Percentiles rank a stretch among this genome's conserved stretches.
Conservation (phyloP, 2,888 invertebrate genomes). For the Ochropleura leucogaster region DNA sequence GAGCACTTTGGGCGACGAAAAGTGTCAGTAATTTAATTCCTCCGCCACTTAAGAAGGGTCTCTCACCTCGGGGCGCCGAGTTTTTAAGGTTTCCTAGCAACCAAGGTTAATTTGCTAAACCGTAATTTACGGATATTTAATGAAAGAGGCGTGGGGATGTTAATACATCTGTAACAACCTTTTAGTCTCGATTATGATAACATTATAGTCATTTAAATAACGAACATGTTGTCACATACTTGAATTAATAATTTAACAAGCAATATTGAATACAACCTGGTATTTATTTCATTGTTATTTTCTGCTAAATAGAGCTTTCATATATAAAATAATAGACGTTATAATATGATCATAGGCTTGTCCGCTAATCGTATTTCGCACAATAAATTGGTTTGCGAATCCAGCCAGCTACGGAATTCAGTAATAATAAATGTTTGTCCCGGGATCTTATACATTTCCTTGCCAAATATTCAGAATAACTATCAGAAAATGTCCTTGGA, state of each 20-base stretch:
- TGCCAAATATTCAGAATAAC: slow-evolving; percentile 13
- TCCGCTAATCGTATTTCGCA: neutral
- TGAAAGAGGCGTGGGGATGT: no score
- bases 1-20: slow-evolving; percentile 36
- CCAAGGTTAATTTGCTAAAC: neutral
- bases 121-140: neutral
- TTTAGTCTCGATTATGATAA: neutral
- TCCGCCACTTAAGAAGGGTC: slow-evolving; percentile 1
- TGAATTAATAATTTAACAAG: neutral
- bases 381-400: neutral
- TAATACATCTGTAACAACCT: neutral
- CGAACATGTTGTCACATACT: neutral
- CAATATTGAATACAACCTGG: neutral
- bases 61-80: slow-evolving; percentile 6
- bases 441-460: neutral
- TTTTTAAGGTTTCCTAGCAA: slow-evolving; percentile 7
- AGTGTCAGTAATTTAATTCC: slow-evolving; percentile 44
- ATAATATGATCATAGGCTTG: neutral
- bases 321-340: neutral
- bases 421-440: slow-evolving; percentile 2
- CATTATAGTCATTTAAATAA: neutral
- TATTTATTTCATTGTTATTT: neutral
- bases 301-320: neutral
- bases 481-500: slow-evolving; percentile 14
- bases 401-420: neutral